These are phyloP conservation scores for Andrena haemorrhoa DNA, from an alignment of 2,888 invertebrate species.

Conservation along the genomic window DNA sequence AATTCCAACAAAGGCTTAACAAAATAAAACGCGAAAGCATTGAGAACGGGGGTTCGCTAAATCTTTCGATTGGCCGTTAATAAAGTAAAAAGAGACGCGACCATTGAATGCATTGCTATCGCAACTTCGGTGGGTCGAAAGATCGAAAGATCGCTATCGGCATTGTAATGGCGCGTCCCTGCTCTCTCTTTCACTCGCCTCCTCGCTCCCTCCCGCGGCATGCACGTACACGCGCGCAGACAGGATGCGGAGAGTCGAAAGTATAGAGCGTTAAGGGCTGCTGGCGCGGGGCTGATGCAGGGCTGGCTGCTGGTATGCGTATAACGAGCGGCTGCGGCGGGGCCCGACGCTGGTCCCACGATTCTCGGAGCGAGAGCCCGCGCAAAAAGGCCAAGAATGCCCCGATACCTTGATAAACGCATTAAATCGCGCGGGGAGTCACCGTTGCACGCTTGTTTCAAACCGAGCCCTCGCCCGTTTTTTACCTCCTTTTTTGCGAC, in stretches of 20 bases:
- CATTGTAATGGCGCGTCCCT: slow-evolving; percentile 53
- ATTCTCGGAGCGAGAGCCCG: slow-evolving; percentile 54
- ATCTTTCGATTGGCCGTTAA: slow-evolving; percentile 28
- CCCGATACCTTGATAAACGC: slow-evolving; percentile 65
- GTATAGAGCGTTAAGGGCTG: slow-evolving; percentile 36
- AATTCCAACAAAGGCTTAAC: too few species aligned
- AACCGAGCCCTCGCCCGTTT: slow-evolving; percentile 12
- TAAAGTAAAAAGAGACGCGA: neutral
- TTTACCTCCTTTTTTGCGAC: neutral
- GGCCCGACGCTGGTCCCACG: slow-evolving; percentile 59
- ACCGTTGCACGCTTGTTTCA: slow-evolving; percentile 17
- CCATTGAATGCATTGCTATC: slow-evolving; percentile 5
- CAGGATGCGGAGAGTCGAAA: slow-evolving; percentile 21
- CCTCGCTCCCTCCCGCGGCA: slow-evolving; percentile 7
- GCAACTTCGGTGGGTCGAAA: slow-evolving; percentile 33
- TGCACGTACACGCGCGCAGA: slow-evolving; percentile 1
- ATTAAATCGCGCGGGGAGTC: slow-evolving; percentile 55
- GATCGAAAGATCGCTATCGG: slow-evolving; percentile 65
- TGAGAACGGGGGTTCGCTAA: neutral
- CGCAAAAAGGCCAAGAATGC: slow-evolving; percentile 69
- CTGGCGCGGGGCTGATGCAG: slow-evolving; percentile 17
- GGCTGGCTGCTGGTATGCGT: slow-evolving; percentile 56
- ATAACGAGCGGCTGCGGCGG: slow-evolving; percentile 60
- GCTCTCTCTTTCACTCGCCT: slow-evolving; percentile 21
- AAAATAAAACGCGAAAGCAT: neutral